Conservation (phyloP, 2,888 invertebrate genomes). For the Clitarchus hookeri region DNA sequence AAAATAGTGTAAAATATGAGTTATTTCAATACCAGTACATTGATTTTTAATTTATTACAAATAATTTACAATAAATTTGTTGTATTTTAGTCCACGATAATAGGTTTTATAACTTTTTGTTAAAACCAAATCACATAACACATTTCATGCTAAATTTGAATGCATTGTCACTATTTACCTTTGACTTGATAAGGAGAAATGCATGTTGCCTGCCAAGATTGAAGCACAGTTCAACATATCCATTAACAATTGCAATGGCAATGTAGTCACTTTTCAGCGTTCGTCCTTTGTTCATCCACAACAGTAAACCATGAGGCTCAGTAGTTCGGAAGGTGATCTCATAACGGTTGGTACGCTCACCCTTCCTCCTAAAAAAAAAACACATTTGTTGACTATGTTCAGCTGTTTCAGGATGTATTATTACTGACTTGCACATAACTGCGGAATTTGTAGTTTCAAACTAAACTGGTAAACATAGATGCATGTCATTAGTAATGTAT, state of each 20-base stretch:
- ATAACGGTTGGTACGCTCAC: conserved; percentile 72
- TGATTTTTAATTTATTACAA: too few species aligned
- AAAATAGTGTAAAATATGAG: too few species aligned
- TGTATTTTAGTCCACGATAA: too few species aligned
- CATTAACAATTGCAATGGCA: conserved; percentile 71
- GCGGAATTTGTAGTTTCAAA: too few species aligned
- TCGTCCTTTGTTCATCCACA: conserved; percentile 73
- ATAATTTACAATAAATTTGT: too few species aligned
- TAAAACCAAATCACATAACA: too few species aligned
- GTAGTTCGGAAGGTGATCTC: conserved; percentile 73
- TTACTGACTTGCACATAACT: neutral
- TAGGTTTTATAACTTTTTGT: too few species aligned
- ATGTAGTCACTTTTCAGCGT: conserved; percentile 72
- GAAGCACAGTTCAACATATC: conserved; percentile 72
- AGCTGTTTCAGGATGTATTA: neutral
- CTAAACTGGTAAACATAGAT: too few species aligned
- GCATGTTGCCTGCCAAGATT: conserved; percentile 64
- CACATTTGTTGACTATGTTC: too few species aligned
- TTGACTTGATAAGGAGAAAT: conserved; percentile 55
- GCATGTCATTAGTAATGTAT: too few species aligned
- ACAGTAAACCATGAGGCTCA: conserved; percentile 68
- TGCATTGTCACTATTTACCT: conserved; percentile 45
- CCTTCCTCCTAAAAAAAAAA: conserved; percentile 62
- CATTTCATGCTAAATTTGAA: conserved; percentile 44
- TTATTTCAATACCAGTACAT: too few species aligned